Percentiles rank a stretch among this genome's conserved stretches.
phyloP scores from a whole-genome alignment of 2,888 invertebrate species.

The Harpalus rubripes region DNA sequence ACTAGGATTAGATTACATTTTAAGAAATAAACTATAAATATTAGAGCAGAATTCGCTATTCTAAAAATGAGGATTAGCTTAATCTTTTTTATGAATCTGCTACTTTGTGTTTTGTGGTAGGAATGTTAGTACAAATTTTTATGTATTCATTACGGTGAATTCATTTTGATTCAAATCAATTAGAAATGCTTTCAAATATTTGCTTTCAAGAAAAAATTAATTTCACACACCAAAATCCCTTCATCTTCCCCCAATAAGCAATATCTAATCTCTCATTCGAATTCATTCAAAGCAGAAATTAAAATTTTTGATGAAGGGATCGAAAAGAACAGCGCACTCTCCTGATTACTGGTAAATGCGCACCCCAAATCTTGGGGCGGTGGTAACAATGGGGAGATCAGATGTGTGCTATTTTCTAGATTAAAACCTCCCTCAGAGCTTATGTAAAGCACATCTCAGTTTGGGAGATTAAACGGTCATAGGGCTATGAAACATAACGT shows the following conservation, averaged over 20 bases:
- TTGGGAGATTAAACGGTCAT: conserved; percentile 23
- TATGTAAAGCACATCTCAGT: conserved; percentile 54
- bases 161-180: no score
- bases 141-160: no score
- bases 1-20: no score
- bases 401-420: conserved; percentile 56
- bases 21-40: no score
- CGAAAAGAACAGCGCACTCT: conserved; percentile 32
- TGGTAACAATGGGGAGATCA: conserved; percentile 60
- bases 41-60: no score
- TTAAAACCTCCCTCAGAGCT: conserved; percentile 53
- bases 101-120: no score
- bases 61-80: no score
- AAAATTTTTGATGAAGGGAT: conserved; percentile 51
- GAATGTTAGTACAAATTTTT: no score
- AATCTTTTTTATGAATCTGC: no score
- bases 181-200: no score
- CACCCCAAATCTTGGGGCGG: conserved; percentile 42
- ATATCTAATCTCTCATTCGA: conserved; percentile 15
- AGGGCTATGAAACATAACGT: conserved; percentile 29
- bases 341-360: conserved; percentile 40
- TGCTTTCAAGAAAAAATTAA: neutral
- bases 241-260: neutral
- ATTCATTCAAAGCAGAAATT: conserved; percentile 27
- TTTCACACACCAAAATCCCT: neutral